phyloP scores from a whole-genome alignment of 2,888 invertebrate genomes.

The Amblyjoppa fuscipennis region DNA sequence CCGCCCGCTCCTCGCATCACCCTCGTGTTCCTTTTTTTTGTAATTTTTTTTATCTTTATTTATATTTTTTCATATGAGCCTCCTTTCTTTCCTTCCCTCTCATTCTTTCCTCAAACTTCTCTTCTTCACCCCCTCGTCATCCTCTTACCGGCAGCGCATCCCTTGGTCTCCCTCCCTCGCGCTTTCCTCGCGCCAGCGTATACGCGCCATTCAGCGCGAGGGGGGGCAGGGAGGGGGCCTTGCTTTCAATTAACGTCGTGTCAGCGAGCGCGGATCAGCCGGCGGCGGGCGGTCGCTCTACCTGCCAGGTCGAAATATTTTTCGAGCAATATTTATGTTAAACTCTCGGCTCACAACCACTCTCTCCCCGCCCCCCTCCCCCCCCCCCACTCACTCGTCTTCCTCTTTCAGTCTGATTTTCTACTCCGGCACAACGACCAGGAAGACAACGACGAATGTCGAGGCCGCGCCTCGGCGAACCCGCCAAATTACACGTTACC shows the following conservation, averaged over 20 bases:
- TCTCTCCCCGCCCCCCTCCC: not conserved
- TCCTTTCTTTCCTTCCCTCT: conserved; percentile 40
- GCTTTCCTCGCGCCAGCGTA: conserved; percentile 34
- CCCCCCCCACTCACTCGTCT: not conserved
- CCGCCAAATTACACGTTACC: conserved; percentile 48
- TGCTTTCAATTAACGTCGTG: conserved; percentile 82
- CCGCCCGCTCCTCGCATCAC: conserved; percentile 23
- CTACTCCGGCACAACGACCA: conserved; percentile 39
- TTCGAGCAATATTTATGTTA: conserved; percentile 82
- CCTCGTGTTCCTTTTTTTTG: not conserved
- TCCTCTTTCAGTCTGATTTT: conserved; percentile 54
- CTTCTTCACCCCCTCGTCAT: conserved; percentile 53
- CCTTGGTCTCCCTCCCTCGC: conserved; percentile 47
- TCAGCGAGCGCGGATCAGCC: conserved; percentile 80
- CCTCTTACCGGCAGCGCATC: conserved; percentile 44
- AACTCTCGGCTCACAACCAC: conserved; percentile 66
- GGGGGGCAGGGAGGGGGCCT: conserved; percentile 65
- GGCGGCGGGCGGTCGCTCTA: conserved; percentile 71
- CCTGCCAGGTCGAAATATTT: conserved; percentile 78
- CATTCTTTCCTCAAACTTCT: conserved; percentile 53
- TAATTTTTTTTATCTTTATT: conserved; percentile 8
- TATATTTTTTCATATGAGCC: conserved; percentile 10
- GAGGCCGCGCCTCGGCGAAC: conserved; percentile 51
- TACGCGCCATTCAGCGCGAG: conserved; percentile 27
- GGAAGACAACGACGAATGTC: conserved; percentile 51